phyloP scores from a whole-genome alignment of 64 coral and sea anemone species.

The Montipora capricornis region DNA sequence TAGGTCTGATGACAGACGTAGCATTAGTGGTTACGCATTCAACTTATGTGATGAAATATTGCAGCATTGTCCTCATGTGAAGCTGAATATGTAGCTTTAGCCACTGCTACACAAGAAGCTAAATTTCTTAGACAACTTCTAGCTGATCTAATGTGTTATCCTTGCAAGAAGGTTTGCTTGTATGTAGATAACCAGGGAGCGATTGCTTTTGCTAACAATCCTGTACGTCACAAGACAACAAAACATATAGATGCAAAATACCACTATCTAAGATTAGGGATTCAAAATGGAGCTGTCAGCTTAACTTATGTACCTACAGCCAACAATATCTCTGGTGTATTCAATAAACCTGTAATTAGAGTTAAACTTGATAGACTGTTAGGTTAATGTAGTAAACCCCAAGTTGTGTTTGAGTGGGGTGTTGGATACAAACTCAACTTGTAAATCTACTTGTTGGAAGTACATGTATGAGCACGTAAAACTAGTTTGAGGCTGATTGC shows the following conservation, averaged over 20 bases:
- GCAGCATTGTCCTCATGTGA: slow-evolving; percentile 68
- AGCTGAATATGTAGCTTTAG: slow-evolving; percentile 33
- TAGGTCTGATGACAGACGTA: slow-evolving; percentile 26
- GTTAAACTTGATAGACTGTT: slow-evolving; percentile 1
- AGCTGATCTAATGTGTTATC: neutral
- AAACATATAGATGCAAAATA: slow-evolving; percentile 45
- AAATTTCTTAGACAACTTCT: slow-evolving; percentile 50
- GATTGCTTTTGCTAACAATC: slow-evolving; percentile 37
- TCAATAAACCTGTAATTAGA: slow-evolving; percentile 19
- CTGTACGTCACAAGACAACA: slow-evolving; percentile 12
- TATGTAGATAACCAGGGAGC: slow-evolving; percentile 59
- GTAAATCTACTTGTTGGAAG: neutral
- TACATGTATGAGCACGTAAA: neutral
- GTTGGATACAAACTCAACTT: neutral
- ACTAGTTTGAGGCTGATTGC: neutral
- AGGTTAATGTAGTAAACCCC: neutral
- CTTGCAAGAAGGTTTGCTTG: neutral
- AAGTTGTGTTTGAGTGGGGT: neutral
- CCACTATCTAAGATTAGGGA: slow-evolving; percentile 18
- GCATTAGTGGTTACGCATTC: slow-evolving; percentile 57
- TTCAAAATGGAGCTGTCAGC: slow-evolving; percentile 21
- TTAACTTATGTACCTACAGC: neutral
- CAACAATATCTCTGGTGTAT: neutral
- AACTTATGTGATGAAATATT: slow-evolving; percentile 34
- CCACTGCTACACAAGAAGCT: slow-evolving; percentile 6